Conservation (phyloP, 2,797 vertebrate species). For the Gadopsis bispinosus region DNA sequence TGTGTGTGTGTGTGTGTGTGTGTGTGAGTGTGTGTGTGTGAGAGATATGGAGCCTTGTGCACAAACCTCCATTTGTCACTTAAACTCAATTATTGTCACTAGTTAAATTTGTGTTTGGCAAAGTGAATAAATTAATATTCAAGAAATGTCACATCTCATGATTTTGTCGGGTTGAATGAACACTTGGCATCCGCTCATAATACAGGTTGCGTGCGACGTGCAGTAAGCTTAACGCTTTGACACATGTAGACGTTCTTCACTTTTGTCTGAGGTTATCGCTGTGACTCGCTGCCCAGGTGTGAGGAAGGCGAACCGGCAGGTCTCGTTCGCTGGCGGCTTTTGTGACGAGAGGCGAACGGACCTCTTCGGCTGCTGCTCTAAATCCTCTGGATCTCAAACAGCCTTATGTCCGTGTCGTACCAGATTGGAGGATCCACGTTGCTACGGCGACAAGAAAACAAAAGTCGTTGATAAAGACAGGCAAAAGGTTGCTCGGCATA, state of each 20-base stretch:
- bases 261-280: background rate
- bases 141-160: constrained; percentile 17
- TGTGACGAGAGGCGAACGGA: too few species aligned
- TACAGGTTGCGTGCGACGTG: background rate
- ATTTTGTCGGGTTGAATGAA: background rate
- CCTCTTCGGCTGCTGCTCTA: constrained; percentile 67
- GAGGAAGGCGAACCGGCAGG: background rate
- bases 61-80: constrained; percentile 8
- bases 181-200: constrained; percentile 7
- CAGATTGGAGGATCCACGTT: constrained; percentile 97
- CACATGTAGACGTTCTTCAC: constrained; percentile 4
- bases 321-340: background rate
- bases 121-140: constrained; percentile 19
- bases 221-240: background rate
- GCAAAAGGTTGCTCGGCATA: background rate
- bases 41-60: background rate
- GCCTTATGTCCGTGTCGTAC: constrained; percentile 97
- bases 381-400: constrained; percentile 98
- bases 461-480: constrained; percentile 1
- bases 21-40: too few species aligned
- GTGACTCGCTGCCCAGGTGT: background rate
- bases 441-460: constrained; percentile 73
- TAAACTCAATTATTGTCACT: background rate
- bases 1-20: too few species aligned
- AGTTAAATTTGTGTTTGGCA: constrained; percentile 1